phyloP scores from a whole-genome alignment of 2,888 invertebrate species.

The Syrista parreyssii region DNA sequence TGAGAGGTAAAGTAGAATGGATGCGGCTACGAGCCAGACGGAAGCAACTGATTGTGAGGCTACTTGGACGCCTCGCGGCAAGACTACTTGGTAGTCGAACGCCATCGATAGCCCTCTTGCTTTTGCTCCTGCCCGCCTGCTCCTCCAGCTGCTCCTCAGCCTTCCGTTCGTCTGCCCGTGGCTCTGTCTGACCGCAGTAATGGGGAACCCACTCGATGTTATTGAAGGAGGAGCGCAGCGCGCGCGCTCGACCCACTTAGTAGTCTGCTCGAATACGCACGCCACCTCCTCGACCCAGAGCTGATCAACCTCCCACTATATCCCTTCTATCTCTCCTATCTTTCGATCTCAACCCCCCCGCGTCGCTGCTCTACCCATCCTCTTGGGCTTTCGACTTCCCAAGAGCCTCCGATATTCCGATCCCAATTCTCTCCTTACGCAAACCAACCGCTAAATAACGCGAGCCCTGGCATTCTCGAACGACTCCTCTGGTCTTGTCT shows the following conservation, averaged over 20 bases:
- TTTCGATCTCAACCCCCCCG: neutral
- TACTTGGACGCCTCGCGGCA: neutral
- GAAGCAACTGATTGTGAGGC: neutral
- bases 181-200: constrained; percentile 2
- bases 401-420: neutral
- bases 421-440: neutral
- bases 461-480: neutral
- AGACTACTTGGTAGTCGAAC: constrained; percentile 6
- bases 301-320: constrained; percentile 39
- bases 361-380: neutral
- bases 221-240: neutral
- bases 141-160: neutral
- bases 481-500: neutral
- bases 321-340: neutral
- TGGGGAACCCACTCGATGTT: neutral
- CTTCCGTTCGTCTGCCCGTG: neutral
- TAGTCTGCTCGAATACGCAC: constrained; percentile 40
- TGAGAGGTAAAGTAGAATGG: no score
- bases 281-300: constrained; percentile 33
- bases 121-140: neutral
- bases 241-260: constrained; percentile 32
- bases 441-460: neutral
- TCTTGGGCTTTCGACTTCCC: neutral
- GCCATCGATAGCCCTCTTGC: constrained; percentile 10
- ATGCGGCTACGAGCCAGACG: no score